Evolutionary conservation across 2,797 vertebrate genomes (phyloP).

Genomic region (Lithobates sylvaticus): DNA sequence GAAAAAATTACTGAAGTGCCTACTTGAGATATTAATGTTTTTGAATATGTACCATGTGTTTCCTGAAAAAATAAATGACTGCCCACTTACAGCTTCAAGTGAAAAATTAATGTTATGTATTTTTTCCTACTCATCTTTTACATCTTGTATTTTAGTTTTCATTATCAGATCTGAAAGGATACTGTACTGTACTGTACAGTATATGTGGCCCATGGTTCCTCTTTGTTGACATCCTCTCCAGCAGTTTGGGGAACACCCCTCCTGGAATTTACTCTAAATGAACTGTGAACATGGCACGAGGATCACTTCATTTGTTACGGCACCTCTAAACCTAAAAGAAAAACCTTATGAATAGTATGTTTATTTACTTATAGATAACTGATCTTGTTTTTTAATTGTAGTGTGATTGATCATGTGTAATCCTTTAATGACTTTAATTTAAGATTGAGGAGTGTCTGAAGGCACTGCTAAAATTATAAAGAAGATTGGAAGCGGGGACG

Average conservation of each 20-base stretch:
- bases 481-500: no score
- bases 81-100: background rate
- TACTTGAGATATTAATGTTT: constrained; percentile 15
- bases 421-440: no score
- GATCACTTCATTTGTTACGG: background rate
- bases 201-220: no score
- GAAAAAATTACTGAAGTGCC: constrained; percentile 14
- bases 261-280: no score
- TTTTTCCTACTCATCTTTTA: background rate
- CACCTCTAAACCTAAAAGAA: background rate
- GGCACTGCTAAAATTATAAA: no score
- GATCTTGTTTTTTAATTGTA: no score
- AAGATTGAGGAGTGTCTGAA: no score
- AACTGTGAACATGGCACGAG: background rate
- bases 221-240: no score
- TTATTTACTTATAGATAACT: background rate
- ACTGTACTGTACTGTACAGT: no score
- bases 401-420: no score
- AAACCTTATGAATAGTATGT: background rate
- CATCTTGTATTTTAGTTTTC: background rate
- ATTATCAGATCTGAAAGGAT: constrained; percentile 3
- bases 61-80: constrained; percentile 6
- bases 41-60: constrained; percentile 16
- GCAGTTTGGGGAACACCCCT: no score
- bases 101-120: constrained; percentile 10